Conservation (phyloP, 2,113 vertebrate species). For the Dryoscopus gambensis region DNA sequence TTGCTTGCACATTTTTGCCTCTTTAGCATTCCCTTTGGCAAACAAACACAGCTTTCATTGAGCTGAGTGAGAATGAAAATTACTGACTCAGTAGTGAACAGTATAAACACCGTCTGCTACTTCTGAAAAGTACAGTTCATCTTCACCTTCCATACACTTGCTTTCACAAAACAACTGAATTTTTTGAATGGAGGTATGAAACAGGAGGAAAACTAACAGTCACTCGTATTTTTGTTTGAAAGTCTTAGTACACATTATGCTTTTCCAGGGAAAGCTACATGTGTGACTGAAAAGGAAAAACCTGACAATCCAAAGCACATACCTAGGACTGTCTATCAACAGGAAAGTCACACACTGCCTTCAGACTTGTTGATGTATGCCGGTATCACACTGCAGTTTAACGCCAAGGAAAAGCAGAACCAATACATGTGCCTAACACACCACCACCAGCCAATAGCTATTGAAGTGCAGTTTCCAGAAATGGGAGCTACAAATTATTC, state of each 20-base stretch:
- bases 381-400: background rate
- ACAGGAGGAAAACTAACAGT: background rate
- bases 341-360: background rate
- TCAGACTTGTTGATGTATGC: background rate
- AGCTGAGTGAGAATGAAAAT: conserved; percentile 14
- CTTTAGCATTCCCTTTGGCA: conserved; percentile 10
- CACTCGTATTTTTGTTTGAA: background rate
- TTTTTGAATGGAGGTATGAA: background rate
- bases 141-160: background rate
- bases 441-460: background rate
- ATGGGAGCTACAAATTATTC: background rate
- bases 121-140: background rate
- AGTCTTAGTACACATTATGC: background rate
- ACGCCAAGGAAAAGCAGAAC: background rate
- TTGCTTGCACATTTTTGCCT: background rate
- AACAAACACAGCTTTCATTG: conserved; percentile 25
- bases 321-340: background rate
- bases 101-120: conserved; percentile 22
- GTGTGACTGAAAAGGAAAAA: background rate
- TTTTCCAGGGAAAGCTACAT: background rate
- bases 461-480: background rate
- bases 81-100: conserved; percentile 19
- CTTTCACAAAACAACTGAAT: background rate
- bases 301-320: background rate
- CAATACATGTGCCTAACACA: background rate